Percentiles rank a stretch among this genome's conserved stretches.
Conservation (phyloP, 1,140 invertebrate genomes). For the Agrilus planipennis region DNA sequence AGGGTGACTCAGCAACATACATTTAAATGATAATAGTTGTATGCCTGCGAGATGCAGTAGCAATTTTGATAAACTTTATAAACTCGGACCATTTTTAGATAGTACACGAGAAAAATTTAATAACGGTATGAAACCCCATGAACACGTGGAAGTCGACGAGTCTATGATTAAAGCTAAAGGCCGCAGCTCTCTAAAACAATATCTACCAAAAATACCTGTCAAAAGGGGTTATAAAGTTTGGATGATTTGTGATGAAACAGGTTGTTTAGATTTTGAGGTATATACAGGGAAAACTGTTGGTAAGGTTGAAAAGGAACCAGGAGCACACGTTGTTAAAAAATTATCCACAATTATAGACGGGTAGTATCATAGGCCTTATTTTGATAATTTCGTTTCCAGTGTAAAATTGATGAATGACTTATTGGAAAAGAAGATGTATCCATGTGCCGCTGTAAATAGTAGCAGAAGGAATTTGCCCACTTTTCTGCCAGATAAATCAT, state of each 20-base stretch:
- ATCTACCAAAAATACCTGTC: slow-evolving; percentile 35
- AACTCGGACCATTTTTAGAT: slow-evolving; percentile 15
- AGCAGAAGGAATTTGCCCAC: slow-evolving; percentile 22
- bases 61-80: slow-evolving; percentile 23
- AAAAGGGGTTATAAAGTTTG: slow-evolving; percentile 36
- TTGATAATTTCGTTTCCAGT: slow-evolving; percentile 36
- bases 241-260: slow-evolving; percentile 14
- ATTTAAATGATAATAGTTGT: slow-evolving; percentile 22
- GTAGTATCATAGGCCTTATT: slow-evolving; percentile 24
- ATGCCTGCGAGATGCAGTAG: slow-evolving; percentile 11
- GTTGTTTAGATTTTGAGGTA: slow-evolving; percentile 33
- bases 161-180: slow-evolving; percentile 33
- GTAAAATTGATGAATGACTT: slow-evolving; percentile 28
- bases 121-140: slow-evolving; percentile 1
- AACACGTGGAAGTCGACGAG: slow-evolving; percentile 22
- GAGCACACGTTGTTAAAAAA: slow-evolving; percentile 21
- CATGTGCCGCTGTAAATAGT: slow-evolving; percentile 32
- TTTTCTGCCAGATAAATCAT: slow-evolving; percentile 26
- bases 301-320: slow-evolving; percentile 26
- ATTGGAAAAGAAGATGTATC: slow-evolving; percentile 25
- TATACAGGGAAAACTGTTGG: slow-evolving; percentile 31
- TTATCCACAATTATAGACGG: slow-evolving; percentile 24
- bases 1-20: slow-evolving; percentile 16
- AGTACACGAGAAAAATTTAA: slow-evolving; percentile 11
- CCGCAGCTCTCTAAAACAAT: slow-evolving; percentile 32